Conservation (phyloP, 1,140 invertebrate genomes). For the Latrodectus geometricus region DNA sequence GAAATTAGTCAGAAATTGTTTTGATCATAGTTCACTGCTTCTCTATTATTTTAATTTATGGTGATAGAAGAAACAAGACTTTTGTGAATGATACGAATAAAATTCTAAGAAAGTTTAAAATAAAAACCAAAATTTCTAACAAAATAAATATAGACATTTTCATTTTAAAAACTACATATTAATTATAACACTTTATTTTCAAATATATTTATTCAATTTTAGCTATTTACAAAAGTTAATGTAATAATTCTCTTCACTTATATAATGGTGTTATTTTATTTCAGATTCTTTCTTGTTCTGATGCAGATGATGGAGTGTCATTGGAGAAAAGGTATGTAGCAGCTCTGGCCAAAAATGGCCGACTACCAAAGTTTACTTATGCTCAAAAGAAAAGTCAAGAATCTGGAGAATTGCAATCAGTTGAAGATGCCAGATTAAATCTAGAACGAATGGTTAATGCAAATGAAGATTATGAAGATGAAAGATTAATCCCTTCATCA, state of each 20-base stretch:
- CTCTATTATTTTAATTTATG: no score
- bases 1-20: no score
- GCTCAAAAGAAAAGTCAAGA: slow-evolving; percentile 16
- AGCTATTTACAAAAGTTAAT: no score
- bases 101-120: no score
- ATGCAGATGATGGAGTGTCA: neutral
- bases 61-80: no score
- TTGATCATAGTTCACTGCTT: no score
- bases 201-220: no score
- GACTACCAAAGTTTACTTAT: slow-evolving; percentile 30
- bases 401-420: neutral
- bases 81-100: no score
- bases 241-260: neutral
- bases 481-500: neutral
- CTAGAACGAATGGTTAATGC: neutral
- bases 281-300: slow-evolving; percentile 5
- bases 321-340: slow-evolving; percentile 50
- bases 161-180: no score
- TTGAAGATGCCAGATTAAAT: neutral
- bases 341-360: slow-evolving; percentile 42
- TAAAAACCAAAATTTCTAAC: no score
- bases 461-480: neutral
- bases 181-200: no score
- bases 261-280: neutral
- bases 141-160: no score